A percentile compares a stretch with the other conserved stretches of the same genome.
Evolutionary conservation across 2,797 vertebrate genomes (phyloP).

Genomic region (Macropus fuliginosus): DNA sequence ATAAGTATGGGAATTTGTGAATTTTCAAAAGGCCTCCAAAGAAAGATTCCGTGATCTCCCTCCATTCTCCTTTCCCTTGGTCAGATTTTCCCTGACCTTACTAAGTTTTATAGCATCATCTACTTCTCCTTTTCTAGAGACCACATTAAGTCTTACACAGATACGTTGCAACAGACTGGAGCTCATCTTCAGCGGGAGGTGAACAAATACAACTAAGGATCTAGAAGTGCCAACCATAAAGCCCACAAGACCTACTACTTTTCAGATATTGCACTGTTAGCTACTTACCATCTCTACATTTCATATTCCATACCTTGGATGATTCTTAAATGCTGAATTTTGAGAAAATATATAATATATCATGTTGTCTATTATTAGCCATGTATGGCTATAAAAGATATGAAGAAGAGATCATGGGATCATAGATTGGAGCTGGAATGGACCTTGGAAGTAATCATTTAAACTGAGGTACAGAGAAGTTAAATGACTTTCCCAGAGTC

Average conservation of each 20-base stretch:
- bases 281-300: neutral
- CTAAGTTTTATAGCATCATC: constrained; percentile 26
- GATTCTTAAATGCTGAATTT: neutral
- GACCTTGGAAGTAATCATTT: neutral
- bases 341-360: constrained; percentile 3
- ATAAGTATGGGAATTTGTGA: constrained; percentile 15
- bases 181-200: constrained; percentile 54
- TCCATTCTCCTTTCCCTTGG: neutral
- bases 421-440: neutral
- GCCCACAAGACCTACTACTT: neutral
- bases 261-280: neutral
- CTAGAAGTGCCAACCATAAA: neutral
- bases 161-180: constrained; percentile 61
- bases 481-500: neutral
- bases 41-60: neutral
- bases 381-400: neutral
- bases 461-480: neutral
- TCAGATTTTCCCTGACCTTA: neutral
- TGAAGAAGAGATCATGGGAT: neutral
- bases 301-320: neutral
- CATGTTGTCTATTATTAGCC: neutral
- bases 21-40: constrained; percentile 6
- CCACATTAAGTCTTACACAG: constrained; percentile 55
- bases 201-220: constrained; percentile 51
- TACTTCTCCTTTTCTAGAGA: constrained; percentile 55